A percentile compares a stretch with the other conserved stretches of the same genome.
These are phyloP conservation scores for Brachypalpus laphriformis DNA, from an alignment of 2,888 invertebrate genomes.

Conservation along the genomic window DNA sequence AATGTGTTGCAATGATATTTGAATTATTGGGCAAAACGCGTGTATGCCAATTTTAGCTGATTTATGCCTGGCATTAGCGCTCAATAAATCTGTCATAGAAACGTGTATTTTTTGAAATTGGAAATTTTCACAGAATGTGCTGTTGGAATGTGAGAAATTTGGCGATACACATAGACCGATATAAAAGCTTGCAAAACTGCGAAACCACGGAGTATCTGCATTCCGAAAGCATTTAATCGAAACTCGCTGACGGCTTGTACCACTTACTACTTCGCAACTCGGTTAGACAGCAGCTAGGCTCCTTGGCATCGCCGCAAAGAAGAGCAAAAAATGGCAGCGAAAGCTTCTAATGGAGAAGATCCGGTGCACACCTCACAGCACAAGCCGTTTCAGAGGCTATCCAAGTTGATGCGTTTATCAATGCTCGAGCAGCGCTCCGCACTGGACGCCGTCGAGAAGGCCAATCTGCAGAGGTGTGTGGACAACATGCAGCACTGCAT, in stretches of 20 bases:
- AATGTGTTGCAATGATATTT: not conserved
- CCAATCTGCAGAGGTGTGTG: conserved; percentile 93
- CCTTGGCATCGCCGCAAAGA: conserved; percentile 82
- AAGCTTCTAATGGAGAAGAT: conserved; percentile 96
- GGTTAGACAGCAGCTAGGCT: conserved; percentile 67
- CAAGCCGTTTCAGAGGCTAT: conserved; percentile 92
- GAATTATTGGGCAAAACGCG: not conserved
- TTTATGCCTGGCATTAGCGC: conserved; percentile 5
- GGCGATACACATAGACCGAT: no score
- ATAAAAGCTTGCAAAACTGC: no score
- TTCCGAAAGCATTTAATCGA: no score
- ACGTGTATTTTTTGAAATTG: not conserved
- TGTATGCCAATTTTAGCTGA: not conserved
- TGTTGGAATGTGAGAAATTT: no score
- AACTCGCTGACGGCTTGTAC: no score
- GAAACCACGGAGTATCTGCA: no score
- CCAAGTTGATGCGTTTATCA: conserved; percentile 94
- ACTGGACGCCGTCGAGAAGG: conserved; percentile 92
- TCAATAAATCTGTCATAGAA: conserved; percentile 15
- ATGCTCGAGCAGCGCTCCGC: conserved; percentile 95
- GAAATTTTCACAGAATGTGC: no score
- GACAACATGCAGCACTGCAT: conserved; percentile 97
- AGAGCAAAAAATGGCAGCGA: conserved; percentile 90
- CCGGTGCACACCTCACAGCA: conserved; percentile 91
- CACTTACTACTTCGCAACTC: no score